Percentiles rank a stretch among this genome's conserved stretches.
These are phyloP conservation scores for Dendronephthya gigantea DNA, from an alignment of 64 coral and sea anemone genomes.

Conservation along the genomic window DNA sequence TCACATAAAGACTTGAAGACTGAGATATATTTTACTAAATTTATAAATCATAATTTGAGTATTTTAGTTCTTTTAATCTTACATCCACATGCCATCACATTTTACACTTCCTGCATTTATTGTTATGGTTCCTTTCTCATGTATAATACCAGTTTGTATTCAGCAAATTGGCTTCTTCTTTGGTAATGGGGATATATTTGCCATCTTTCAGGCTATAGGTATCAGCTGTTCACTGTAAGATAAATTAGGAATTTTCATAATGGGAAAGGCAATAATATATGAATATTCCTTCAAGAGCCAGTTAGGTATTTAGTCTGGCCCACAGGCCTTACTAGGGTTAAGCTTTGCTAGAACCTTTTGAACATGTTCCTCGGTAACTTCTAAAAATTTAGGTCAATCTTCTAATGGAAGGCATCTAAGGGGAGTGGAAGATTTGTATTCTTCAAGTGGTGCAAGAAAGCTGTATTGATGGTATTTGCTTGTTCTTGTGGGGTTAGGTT, in stretches of 20 bases:
- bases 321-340: constrained; percentile 16
- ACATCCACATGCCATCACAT: no score
- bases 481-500: not conserved
- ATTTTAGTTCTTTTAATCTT: no score
- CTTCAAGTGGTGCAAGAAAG: not conserved
- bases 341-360: constrained; percentile 6
- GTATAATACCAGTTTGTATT: no score
- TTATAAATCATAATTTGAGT: no score
- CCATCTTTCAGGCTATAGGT: constrained; percentile 3
- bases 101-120: no score
- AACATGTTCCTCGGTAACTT: constrained; percentile 15
- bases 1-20: no score
- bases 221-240: not conserved
- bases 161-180: constrained; percentile 29
- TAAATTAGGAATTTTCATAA: constrained; percentile 9
- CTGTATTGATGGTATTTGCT: constrained; percentile 32
- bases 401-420: constrained; percentile 15
- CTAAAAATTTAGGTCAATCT: constrained; percentile 5
- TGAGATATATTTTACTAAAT: no score
- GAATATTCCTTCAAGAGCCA: constrained; percentile 23
- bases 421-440: not conserved
- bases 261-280: constrained; percentile 14
- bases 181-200: constrained; percentile 10
- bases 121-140: no score
- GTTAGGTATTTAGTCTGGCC: constrained; percentile 15